phyloP scores from a whole-genome alignment of 2,797 vertebrate species.

The Aphelocoma californica region DNA sequence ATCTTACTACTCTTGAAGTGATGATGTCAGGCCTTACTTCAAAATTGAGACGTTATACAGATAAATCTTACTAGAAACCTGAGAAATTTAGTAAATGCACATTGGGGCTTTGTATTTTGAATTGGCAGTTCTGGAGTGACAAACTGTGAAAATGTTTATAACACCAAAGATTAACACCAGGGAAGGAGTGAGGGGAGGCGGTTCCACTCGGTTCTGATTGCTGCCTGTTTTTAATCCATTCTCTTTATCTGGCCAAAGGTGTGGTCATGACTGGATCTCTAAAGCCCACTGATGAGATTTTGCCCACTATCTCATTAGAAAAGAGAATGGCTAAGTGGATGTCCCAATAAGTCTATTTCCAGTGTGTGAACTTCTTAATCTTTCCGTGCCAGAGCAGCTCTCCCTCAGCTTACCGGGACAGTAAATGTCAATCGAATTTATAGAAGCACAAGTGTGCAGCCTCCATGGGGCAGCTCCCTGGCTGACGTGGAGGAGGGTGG shows the following conservation, averaged over 20 bases:
- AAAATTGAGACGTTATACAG: not conserved
- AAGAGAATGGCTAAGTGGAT: conserved; percentile 57
- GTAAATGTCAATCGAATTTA: conserved; percentile 66
- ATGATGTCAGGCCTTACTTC: not conserved
- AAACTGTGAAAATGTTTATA: not conserved
- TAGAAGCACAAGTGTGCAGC: conserved; percentile 51
- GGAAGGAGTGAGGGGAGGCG: not conserved
- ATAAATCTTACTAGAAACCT: not conserved
- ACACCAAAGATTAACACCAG: not conserved
- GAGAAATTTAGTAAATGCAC: not conserved
- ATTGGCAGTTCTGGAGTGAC: not conserved
- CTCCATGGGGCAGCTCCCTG: not conserved
- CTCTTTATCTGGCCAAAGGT: not conserved
- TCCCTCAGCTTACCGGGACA: conserved; percentile 2
- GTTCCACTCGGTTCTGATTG: not conserved
- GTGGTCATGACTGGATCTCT: not conserved
- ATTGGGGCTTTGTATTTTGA: not conserved
- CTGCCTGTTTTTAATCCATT: not conserved
- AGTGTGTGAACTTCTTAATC: conserved; percentile 36
- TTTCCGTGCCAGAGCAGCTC: not conserved
- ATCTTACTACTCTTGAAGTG: not conserved
- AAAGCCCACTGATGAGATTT: conserved; percentile 39
- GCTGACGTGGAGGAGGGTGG: not conserved
- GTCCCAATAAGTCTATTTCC: conserved; percentile 50
- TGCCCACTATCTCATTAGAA: conserved; percentile 40